These are phyloP conservation scores for Hypothenemus hampei DNA, from an alignment of 1,140 invertebrate genomes.

Conservation along the genomic window DNA sequence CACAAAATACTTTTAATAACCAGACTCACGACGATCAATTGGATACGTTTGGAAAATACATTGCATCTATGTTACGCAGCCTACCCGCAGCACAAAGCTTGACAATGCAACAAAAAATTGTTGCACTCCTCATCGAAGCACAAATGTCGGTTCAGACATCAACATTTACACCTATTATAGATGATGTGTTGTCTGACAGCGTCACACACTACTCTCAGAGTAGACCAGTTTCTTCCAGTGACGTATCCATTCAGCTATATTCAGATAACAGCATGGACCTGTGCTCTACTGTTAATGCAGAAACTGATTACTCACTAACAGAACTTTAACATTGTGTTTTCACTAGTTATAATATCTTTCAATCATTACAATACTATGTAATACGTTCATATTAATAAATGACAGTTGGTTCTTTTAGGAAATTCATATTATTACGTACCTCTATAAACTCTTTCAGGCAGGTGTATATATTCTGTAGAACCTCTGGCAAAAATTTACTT, in stretches of 20 bases:
- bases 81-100: background rate
- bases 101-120: background rate
- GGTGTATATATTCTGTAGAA: background rate
- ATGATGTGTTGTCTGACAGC: background rate
- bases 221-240: background rate
- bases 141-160: background rate
- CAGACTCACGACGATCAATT: conserved; percentile 15
- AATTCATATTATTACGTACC: background rate
- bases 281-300: background rate
- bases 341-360: background rate
- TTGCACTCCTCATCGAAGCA: background rate
- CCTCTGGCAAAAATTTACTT: background rate
- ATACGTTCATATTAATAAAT: background rate
- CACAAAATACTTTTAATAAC: no score
- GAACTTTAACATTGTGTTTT: background rate
- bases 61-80: conserved; percentile 11
- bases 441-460: background rate
- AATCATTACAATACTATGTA: background rate
- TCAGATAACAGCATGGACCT: no score
- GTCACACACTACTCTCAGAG: no score
- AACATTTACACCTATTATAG: background rate
- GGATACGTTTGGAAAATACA: conserved; percentile 22
- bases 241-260: no score
- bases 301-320: background rate
- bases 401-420: background rate